A percentile compares a stretch with the other conserved stretches of the same genome.
Evolutionary conservation across 2,113 vertebrate genomes (phyloP).

Genomic region (Spea bombifrons): DNA sequence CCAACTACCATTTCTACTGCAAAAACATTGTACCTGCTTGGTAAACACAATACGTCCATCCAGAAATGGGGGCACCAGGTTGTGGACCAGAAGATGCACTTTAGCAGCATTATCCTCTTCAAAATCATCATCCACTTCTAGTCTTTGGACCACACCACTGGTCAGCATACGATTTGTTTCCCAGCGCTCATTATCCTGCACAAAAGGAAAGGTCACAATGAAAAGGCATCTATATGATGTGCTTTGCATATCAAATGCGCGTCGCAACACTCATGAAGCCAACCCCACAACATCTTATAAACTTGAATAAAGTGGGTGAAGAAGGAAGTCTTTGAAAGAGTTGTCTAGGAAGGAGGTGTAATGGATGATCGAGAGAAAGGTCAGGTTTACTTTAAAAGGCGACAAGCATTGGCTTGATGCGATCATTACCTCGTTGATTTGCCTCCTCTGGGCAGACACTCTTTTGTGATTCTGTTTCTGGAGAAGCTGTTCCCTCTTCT

Average conservation of each 20-base stretch:
- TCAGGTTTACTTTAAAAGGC: too few species aligned
- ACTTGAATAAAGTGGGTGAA: too few species aligned
- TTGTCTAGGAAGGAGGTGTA: too few species aligned
- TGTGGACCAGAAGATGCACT: slow-evolving; percentile 94
- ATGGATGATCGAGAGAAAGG: too few species aligned
- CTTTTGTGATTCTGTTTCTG: slow-evolving; percentile 96
- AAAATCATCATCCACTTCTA: slow-evolving; percentile 97
- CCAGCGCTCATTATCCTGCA: slow-evolving; percentile 95
- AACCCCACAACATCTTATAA: too few species aligned
- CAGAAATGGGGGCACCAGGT: slow-evolving; percentile 92
- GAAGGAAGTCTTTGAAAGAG: too few species aligned
- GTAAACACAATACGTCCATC: slow-evolving; percentile 98
- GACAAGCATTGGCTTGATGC: too few species aligned
- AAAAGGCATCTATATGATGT: too few species aligned
- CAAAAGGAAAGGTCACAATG: not conserved
- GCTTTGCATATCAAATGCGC: too few species aligned
- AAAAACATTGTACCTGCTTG: slow-evolving; percentile 78
- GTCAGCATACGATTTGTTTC: slow-evolving; percentile 99
- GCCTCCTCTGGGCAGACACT: slow-evolving; percentile 91
- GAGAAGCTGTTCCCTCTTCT: slow-evolving; percentile 91
- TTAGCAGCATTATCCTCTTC: slow-evolving; percentile 95
- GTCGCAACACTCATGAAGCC: too few species aligned
- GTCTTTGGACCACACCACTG: slow-evolving; percentile 92
- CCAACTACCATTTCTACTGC: too few species aligned
- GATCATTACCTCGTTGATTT: slow-evolving; percentile 88